Evolutionary conservation across 2,888 invertebrate species (phyloP), one percentile per base, ranked within the genome.

Genomic region (Bellardia bayeri): DNA sequence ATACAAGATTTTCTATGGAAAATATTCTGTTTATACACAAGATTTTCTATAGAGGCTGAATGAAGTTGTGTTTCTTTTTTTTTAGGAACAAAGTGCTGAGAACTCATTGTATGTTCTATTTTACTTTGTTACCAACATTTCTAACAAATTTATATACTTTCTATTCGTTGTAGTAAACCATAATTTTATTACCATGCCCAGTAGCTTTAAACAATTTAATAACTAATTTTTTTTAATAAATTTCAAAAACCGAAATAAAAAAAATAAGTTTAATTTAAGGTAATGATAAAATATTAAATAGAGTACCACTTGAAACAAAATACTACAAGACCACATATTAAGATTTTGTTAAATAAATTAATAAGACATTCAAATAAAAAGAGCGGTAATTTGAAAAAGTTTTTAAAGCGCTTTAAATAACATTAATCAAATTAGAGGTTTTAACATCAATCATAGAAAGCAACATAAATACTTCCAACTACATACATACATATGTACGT

Each of bases 401-500:
- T 14, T 63, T 6, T 49, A 23, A 45, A 33, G 14, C 30, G 30
- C 45, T 61, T 80, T 56, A 23, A 81, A 49, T 5, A 64, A 64
- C 42, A 72, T 72, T 56, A 54, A 81, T 72, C 56, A 72, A 66
- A 72, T 69, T 37, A 75, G 11, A 68, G 37, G 7, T 37, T 23
- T 66, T 40, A 82, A 82, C 82, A 82, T 82, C 61, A 75, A 68
- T 74, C 58, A 74, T 74, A 58, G 81, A 64, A 63, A 72, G 54
- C 56, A 63, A 68, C 33, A 51, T 40, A 13, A 51, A 64, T 14
- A 37, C n/a, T 56, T 51, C 54, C 51, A 68, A 68, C 2, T 30
- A 30, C 23, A 42, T 42, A 6, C 2, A 5, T 42, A 45, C 8
- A 3, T 45, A 3, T 11, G 3, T 45, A 3, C 45, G 3, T 45